Base-by-base conservation (phyloP, 2,797 vertebrate species). In the Threskiornis aethiopicus region DNA sequence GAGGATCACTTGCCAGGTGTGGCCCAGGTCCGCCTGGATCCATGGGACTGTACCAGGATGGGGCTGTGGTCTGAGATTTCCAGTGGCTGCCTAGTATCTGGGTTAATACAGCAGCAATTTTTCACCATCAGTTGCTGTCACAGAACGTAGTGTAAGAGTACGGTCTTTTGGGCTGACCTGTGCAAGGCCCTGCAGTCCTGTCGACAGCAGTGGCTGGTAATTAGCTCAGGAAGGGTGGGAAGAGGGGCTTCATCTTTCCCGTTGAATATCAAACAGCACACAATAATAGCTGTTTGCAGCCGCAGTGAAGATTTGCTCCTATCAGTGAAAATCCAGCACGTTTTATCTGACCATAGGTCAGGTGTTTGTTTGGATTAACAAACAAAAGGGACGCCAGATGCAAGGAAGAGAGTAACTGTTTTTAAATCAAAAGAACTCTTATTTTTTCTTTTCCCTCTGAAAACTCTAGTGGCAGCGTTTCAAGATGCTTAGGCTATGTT, bases 361-460 rank as follows among this genome's bases (percentile, higher is more conserved):
- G 92, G 65, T 93, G 62, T 94, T 92, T 90, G 47, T 79, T 95
- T 59, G 87, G 87, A 96, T 67, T 93, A 81, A 73, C 65, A 85
- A 94, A 94, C 66, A 93, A 94, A 97, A 91, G 61, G 57, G 22
- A 84, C 8, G 31, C 71, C 85, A 93, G 87, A 88, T 89, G 81
- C 73, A 95, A 92, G 62, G 87, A 96, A 28, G 58, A 79, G 65
- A 88, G 42, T 51, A 71, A 72, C 83, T 84, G 54, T 24, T 82
- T 93, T 95, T 89, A 75, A 86, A 89, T 95, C 69, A 90, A 80
- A 96, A 89, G 21, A 25, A 71, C 44, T 90, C 69, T 37, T 59
- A 25, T 91, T 93, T 90, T 90, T 64, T 66, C 17, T 58, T 95
- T 93, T 76, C 33, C 85, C 29, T 89, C 76, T 94, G 72, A 91